phyloP scores from a whole-genome alignment of 1,140 invertebrate species.

The Pemphigus obesinymphae region DNA sequence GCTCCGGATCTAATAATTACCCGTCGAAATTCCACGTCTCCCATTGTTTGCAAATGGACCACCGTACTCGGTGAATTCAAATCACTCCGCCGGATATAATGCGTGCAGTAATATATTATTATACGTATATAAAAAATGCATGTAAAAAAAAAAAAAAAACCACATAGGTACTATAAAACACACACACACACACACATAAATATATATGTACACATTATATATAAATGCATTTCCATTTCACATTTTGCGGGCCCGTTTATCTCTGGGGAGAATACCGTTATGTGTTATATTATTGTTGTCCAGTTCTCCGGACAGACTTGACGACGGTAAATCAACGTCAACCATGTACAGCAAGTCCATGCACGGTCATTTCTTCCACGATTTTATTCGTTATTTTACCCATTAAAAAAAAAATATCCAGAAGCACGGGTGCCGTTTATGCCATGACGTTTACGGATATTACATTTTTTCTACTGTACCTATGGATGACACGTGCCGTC shows the following conservation, averaged over 20 bases:
- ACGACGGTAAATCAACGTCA: slow-evolving; percentile 29
- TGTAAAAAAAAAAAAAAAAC: too few relatives aligned
- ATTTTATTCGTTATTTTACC: background rate
- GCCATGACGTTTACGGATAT: too few relatives aligned
- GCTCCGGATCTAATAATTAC: background rate
- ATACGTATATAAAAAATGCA: too few relatives aligned
- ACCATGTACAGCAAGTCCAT: too few relatives aligned
- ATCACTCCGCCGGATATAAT: background rate
- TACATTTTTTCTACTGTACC: too few relatives aligned
- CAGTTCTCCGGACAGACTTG: background rate
- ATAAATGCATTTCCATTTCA: background rate
- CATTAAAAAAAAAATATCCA: background rate
- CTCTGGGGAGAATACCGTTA: background rate
- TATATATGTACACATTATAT: background rate
- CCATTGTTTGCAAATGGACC: slow-evolving; percentile 37
- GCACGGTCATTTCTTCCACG: background rate
- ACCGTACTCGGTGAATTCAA: slow-evolving; percentile 10
- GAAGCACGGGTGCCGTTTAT: background rate
- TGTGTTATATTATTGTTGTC: background rate
- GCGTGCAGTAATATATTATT: too few relatives aligned
- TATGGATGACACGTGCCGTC: too few relatives aligned
- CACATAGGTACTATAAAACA: too few relatives aligned
- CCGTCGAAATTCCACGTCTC: background rate
- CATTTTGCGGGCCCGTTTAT: background rate
- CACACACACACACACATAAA: too few relatives aligned